Base-by-base conservation (phyloP, 2,888 invertebrate genomes). In the Cremastinae sp. region DNA sequence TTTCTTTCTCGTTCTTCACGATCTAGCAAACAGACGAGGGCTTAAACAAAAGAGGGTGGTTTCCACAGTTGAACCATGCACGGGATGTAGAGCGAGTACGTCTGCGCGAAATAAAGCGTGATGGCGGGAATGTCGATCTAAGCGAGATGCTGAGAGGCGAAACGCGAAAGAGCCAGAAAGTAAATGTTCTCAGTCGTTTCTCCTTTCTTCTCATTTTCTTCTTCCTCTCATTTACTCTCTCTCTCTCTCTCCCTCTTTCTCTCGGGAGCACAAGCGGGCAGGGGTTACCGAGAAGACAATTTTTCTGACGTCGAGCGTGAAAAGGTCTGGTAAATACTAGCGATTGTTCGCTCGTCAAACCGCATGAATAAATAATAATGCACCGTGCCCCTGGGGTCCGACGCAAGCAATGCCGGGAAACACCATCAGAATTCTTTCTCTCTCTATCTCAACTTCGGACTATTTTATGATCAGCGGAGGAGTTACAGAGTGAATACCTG, bases 331-430 rank as follows among this genome's bases (percentile, higher is more conserved):
- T 78, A 80, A 79, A 82, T 81, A 80, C 78, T 64, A 69, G 72
- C 82, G 82, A 88, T 88, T 88, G 87, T 88, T 87, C 86, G 83
- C 83, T 85, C 85, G 86, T 86, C 87, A 86, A 86, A 83, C 82
- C 82, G 83, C 86, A 86, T 87, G 88, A 87, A 88, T 88, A 84
- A 87, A 84, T 87, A 87, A 88, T 86, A 87, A 85, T 81, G 76
- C 69, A 55, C 73, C 76, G 76, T 70, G 53, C 73, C 76, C 73
- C 66, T 68, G 56, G 45, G 73, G 56, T 66, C 62, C 61, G 45
- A 62, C 56, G 22, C 12, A 45, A 49, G 61, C 49, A 28, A 28
- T 28, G 28, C 28, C 28, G 5, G 28, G 28, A 2, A 58, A 39
- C 59, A 53, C 77, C 75, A 70, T 66, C 74, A 41, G 9, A 62